Conservation (phyloP, 2,888 invertebrate species). For the Margaritifera margaritifera region DNA sequence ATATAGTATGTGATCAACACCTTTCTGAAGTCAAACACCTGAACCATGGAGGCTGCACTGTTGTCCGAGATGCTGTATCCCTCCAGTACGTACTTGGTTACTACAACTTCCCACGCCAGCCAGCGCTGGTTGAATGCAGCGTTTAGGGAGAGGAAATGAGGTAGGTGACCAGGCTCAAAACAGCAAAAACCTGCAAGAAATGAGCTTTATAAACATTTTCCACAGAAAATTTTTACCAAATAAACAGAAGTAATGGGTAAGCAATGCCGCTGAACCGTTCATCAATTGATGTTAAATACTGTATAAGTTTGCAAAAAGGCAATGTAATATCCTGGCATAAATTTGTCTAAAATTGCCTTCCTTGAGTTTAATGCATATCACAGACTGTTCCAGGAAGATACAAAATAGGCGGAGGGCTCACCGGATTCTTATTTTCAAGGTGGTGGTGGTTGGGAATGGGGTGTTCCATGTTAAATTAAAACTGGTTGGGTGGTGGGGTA, state of each 20-base stretch:
- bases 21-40: slow-evolving; percentile 97
- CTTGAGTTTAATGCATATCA: no score
- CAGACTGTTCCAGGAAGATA: no score
- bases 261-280: no score
- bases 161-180: slow-evolving; percentile 90
- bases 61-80: slow-evolving; percentile 99
- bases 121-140: slow-evolving; percentile 98
- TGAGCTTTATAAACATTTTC: neutral
- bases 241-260: neutral
- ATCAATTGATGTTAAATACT: no score
- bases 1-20: slow-evolving; percentile 98
- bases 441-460: no score
- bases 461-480: no score
- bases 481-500: no score
- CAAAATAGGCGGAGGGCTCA: no score
- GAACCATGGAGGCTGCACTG: slow-evolving; percentile 95
- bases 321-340: neutral
- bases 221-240: neutral
- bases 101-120: slow-evolving; percentile 96
- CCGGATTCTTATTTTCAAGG: no score
- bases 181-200: slow-evolving; percentile 84
- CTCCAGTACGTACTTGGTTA: slow-evolving; percentile 97
- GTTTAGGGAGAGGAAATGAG: slow-evolving; percentile 92
- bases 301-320: neutral
- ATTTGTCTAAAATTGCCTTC: no score